Conservation (phyloP, 2,888 invertebrate genomes). For the Tiliacea aurago region DNA sequence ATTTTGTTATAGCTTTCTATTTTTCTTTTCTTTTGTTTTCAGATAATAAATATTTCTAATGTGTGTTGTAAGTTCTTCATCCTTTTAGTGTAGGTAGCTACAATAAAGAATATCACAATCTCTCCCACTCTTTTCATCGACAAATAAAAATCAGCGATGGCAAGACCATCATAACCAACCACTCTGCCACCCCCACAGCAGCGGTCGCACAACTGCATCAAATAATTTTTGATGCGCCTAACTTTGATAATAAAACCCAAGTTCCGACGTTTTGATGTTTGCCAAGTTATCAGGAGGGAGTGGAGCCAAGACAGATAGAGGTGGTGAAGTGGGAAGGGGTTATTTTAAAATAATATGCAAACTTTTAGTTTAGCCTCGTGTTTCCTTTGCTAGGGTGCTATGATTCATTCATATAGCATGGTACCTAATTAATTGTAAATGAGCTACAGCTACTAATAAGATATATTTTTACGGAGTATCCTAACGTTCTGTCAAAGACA, state of each 20-base stretch:
- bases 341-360: not conserved
- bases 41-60: no score
- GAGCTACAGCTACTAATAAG: not conserved
- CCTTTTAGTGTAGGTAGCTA: no score
- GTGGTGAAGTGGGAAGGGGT: not conserved
- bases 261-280: slow-evolving; percentile 34
- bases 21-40: not conserved
- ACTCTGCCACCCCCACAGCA: slow-evolving; percentile 2
- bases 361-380: not conserved
- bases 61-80: no score
- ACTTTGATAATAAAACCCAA: slow-evolving; percentile 60
- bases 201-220: slow-evolving; percentile 32
- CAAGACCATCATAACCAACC: no score
- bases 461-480: not conserved
- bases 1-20: not conserved
- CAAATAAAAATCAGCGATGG: no score
- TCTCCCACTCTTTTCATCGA: no score
- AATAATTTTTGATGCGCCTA: slow-evolving; percentile 43
- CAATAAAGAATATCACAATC: no score
- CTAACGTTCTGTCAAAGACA: not conserved
- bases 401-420: not conserved
- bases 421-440: not conserved
- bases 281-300: slow-evolving; percentile 33
- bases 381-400: not conserved
- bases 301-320: slow-evolving; percentile 2